Base-by-base conservation (phyloP, 2,797 vertebrate genomes). In the Epinephelus coioides region DNA sequence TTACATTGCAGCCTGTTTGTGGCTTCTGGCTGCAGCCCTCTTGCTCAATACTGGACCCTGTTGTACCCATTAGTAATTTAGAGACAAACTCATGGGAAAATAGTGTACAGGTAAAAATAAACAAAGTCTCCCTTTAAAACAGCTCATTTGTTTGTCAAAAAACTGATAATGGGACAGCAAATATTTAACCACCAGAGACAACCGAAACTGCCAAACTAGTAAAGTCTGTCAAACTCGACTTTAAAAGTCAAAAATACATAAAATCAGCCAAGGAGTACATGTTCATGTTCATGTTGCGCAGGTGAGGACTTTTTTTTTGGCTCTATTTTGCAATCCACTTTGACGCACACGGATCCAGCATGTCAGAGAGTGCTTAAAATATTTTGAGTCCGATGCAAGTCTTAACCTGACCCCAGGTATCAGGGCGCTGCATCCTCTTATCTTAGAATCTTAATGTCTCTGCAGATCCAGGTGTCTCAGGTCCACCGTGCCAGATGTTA, bases 341-440 rank as follows among this genome's bases (percentile, higher is more conserved):
- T 75, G 69, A 81, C 49, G 17, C 69, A 80, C 19, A 21, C 27
- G 6, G 17, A 43, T 56, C 7, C 69, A 17, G 76, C 86, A 18
- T 81, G 88, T 85, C 69, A n/a, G 73, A 78, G 79, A 75, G 79
- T 56, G 84, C 74, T 78, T 78, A 4, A 79, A 88, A 89, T 90
- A 88, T 74, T 90, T 91, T 2, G 73, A 71, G 85, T 75, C 77
- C 3, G 1, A 4, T 82, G 67, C 93, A 92, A 92, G 94, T 93
- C 93, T 69, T 76, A 86, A 92, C 94, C 83, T 92, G 92, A 90
- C 63, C 75, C 51, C 38, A 12, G 23, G 25, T 69, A 30, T 53
- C n/a, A 78, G 79, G 76, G 46, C 7, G 21, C 76, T 57, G 61
- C 57, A 13, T 73, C 68, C 23, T 77, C 84, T 83, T 88, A 91